Percentiles rank a stretch among this genome's conserved stretches.
phyloP scores from a whole-genome alignment of 2,888 invertebrate genomes.

The Ceratothoa steindachneri region DNA sequence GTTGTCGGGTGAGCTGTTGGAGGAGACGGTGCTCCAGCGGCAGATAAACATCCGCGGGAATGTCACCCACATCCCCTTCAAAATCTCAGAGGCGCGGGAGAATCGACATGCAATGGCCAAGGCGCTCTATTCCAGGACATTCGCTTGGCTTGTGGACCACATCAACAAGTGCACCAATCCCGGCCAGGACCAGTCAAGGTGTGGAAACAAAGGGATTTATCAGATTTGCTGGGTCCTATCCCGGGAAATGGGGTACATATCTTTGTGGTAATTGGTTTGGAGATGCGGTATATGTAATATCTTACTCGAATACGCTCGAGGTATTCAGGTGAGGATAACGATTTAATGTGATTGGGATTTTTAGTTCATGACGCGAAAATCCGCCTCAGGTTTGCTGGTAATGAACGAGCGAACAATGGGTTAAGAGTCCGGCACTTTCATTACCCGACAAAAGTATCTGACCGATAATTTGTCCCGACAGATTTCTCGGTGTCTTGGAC shows the following conservation, averaged over 20 bases:
- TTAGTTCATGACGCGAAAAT: too few species aligned
- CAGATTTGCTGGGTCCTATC: background rate
- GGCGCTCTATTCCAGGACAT: slow-evolving; percentile 80
- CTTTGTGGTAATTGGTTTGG: too few species aligned
- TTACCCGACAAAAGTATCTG: too few species aligned
- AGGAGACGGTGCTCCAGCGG: slow-evolving; percentile 67
- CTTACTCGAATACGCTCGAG: too few species aligned
- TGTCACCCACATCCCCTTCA: slow-evolving; percentile 84
- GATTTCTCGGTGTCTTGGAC: slow-evolving; percentile 81
- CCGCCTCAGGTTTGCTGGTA: too few species aligned
- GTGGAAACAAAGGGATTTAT: background rate
- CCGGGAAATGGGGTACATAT: background rate
- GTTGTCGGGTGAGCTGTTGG: slow-evolving; percentile 68
- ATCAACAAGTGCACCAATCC: slow-evolving; percentile 89
- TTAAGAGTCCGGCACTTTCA: too few species aligned
- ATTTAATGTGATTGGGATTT: too few species aligned
- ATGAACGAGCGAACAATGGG: too few species aligned
- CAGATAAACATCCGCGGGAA: slow-evolving; percentile 90
- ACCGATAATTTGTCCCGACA: too few species aligned
- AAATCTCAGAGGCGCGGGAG: slow-evolving; percentile 70
- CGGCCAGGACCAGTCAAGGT: slow-evolving; percentile 62
- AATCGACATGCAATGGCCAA: slow-evolving; percentile 91
- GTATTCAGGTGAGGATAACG: too few species aligned
- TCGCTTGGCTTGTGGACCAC: slow-evolving; percentile 87
- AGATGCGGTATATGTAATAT: background rate